These are phyloP conservation scores for Drosophila gaucha DNA, from an alignment of 2,888 invertebrate genomes.

Conservation along the genomic window DNA sequence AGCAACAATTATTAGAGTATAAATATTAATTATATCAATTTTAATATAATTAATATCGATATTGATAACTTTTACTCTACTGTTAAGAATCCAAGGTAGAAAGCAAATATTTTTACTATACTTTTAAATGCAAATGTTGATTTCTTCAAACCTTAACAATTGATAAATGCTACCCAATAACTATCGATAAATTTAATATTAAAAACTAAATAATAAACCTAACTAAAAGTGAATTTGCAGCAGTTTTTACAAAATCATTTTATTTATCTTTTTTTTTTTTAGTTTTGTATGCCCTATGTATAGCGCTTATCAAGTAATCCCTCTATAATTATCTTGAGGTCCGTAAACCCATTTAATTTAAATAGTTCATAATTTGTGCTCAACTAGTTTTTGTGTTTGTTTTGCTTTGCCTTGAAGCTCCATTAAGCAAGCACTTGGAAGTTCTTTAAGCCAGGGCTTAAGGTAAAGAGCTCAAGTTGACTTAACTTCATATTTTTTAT, in stretches of 20 bases:
- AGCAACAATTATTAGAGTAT: no score
- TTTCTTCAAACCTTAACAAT: no score
- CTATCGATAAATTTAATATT: no score
- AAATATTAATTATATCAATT: no score
- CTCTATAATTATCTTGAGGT: not conserved
- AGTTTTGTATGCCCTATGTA: not conserved
- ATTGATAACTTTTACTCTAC: no score
- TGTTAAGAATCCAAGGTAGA: no score
- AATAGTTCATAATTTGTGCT: constrained; percentile 8
- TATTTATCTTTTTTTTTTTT: not conserved
- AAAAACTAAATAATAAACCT: no score
- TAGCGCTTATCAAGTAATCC: not conserved
- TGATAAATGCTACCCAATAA: no score
- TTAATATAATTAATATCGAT: no score
- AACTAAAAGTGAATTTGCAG: no score
- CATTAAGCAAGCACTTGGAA: constrained; percentile 4
- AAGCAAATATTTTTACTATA: no score
- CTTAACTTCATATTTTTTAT: not conserved
- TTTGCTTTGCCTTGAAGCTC: constrained; percentile 3
- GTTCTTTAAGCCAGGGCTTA: constrained; percentile 7
- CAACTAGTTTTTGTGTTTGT: constrained; percentile 6
- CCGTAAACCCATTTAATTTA: constrained; percentile 4
- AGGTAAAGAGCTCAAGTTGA: not conserved
- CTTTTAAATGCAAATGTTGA: no score
- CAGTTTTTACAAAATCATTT: not conserved